Base-by-base conservation (phyloP, 2,888 invertebrate species). In the Marasmarcha lunaedactyla region DNA sequence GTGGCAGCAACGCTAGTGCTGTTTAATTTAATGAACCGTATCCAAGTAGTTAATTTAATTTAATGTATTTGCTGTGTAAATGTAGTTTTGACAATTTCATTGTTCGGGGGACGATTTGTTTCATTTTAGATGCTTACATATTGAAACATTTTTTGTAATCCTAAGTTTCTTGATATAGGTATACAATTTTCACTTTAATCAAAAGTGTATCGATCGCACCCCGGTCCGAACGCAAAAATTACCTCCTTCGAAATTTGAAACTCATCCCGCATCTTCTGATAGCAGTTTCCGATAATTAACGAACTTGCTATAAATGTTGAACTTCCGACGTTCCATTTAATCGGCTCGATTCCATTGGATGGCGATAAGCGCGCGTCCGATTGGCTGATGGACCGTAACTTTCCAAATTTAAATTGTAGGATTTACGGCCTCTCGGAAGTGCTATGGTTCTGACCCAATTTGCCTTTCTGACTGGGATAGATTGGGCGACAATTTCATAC, bases 401-500 rank as follows among this genome's bases (percentile, higher is more conserved):
- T 66, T 61, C 68, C 65, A 63, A 74, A 72, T 76, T 67, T 72
- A 63, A 78, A 81, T 70, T 81, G 73, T 49, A 55, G 64, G 74
- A 81, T 79, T 83, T 83, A 81, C 74, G 70, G 66, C 55, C 3
- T 30, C 56, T 54, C 46, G 61, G 63, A 60, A 66, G 68, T 63
- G 73, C 72, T 76, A 76, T 74, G 65, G 71, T 74, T 76, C 68
- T 71, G 79, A 78, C 79, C 78, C 72, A 81, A 78, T 79, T 79
- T 74, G 67, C 61, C 39, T 20, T 20, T 30, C 30, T 9, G 25
- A 25, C 25, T 25, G n/a, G 30, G 30, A 30, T 30, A n/a, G 30
- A 30, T 30, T 30, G 4, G 30, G 30, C 30, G 9, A n/a, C 30
- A 30, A 7, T 30, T 30, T 30, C 5, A 6, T 9, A 25, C 25